Conservation (phyloP, 2,113 vertebrate species). For the Platysteira castanea region DNA sequence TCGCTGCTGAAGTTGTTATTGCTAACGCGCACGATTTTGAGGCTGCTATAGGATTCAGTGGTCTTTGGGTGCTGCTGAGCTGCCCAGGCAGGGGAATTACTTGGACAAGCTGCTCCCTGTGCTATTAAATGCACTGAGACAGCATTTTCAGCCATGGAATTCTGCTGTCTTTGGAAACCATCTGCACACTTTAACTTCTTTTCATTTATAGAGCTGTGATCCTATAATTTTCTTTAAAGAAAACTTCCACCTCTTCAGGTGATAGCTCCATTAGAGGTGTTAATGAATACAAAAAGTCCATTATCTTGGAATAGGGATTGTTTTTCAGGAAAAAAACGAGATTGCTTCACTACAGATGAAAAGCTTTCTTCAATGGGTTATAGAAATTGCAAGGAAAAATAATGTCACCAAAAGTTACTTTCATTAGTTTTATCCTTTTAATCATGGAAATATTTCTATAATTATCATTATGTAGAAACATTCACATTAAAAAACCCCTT, state of each 20-base stretch:
- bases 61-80: background rate
- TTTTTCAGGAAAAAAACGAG: background rate
- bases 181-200: background rate
- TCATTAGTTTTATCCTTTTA: slow-evolving; percentile 2
- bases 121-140: background rate
- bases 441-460: background rate
- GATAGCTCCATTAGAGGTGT: background rate
- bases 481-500: background rate
- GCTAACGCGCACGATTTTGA: background rate
- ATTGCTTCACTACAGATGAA: background rate
- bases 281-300: background rate
- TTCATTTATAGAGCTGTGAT: background rate
- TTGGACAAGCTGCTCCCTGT: background rate
- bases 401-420: background rate
- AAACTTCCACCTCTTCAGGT: background rate
- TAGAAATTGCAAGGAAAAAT: background rate
- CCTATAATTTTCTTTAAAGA: background rate
- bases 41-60: background rate
- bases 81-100: background rate
- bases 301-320: background rate
- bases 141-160: background rate
- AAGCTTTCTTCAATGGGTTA: background rate
- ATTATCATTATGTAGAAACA: background rate
- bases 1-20: background rate
- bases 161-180: background rate